A percentile compares a stretch with the other conserved stretches of the same genome.
These are phyloP conservation scores for Mamestra brassicae DNA, from an alignment of 2,888 invertebrate genomes.

Conservation along the genomic window DNA sequence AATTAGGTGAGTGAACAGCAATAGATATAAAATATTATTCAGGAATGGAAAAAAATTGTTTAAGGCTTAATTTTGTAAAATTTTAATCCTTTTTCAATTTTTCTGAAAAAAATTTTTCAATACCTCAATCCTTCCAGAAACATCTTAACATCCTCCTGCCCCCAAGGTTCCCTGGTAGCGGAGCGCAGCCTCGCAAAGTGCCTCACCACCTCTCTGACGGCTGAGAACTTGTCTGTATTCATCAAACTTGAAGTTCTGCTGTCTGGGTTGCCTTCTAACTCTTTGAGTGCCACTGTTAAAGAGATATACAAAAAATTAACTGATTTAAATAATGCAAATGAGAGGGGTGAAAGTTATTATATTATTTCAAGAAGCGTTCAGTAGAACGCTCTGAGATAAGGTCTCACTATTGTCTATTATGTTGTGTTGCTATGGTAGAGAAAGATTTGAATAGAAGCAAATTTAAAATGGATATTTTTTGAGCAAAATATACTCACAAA, in stretches of 20 bases:
- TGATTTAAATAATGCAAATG: neutral
- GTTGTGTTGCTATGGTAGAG: neutral
- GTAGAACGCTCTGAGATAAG: neutral
- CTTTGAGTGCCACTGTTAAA: slow-evolving; percentile 84
- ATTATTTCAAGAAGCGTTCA: neutral
- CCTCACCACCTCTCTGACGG: slow-evolving; percentile 82
- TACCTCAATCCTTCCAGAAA: slow-evolving; percentile 85
- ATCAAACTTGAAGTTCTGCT: slow-evolving; percentile 82
- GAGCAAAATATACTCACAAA: slow-evolving; percentile 75
- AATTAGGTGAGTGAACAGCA: no score
- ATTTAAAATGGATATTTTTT: neutral
- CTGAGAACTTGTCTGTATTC: slow-evolving; percentile 85
- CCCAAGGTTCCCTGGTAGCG: slow-evolving; percentile 79
- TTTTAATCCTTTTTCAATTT: no score
- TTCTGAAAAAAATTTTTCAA: neutral
- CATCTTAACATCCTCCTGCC: slow-evolving; percentile 72
- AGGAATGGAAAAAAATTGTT: no score
- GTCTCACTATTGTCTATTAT: neutral
- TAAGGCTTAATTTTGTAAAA: no score
- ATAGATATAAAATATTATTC: no score
- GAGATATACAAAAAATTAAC: neutral
- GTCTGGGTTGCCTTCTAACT: slow-evolving; percentile 86
- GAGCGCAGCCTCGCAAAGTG: slow-evolving; percentile 80
- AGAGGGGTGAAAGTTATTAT: neutral
- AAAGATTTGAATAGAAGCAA: neutral